Conservation (phyloP, 2,888 invertebrate species). For the Stenurella melanura region DNA sequence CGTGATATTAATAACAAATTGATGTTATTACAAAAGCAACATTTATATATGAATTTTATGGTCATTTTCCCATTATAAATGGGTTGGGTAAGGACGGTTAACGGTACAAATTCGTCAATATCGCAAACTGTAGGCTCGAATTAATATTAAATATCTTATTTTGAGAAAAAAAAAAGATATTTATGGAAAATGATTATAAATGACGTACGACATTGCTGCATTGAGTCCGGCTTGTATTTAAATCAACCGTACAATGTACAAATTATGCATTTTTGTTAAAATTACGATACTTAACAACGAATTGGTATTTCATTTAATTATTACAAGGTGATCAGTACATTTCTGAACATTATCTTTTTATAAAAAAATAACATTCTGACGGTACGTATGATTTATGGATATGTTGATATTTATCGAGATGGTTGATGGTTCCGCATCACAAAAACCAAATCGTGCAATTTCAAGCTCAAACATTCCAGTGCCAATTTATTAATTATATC, state of each 20-base stretch:
- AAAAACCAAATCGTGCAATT: not conserved
- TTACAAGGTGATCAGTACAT: not conserved
- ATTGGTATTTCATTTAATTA: not conserved
- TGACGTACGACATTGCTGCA: not conserved
- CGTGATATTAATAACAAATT: conserved; percentile 6
- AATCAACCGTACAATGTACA: not conserved
- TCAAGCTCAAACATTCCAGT: not conserved
- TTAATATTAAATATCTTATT: not conserved
- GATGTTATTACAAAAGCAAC: not conserved
- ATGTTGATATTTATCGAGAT: not conserved
- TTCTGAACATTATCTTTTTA: not conserved
- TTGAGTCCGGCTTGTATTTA: not conserved
- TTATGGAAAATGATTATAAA: not conserved
- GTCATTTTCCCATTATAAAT: not conserved
- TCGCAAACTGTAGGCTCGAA: not conserved
- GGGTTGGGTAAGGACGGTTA: conserved; percentile 1
- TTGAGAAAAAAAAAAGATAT: not conserved
- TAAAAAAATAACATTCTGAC: not conserved
- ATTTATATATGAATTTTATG: not conserved
- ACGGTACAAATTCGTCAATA: not conserved
- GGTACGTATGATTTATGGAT: conserved; percentile 13
- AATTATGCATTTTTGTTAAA: not conserved
- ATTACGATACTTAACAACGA: not conserved
- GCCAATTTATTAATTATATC: no score
- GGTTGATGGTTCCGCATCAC: not conserved